Evolutionary conservation across 2,888 invertebrate species (phyloP), one percentile per base, ranked within the genome.

Genomic region (Penaeus monodon): DNA sequence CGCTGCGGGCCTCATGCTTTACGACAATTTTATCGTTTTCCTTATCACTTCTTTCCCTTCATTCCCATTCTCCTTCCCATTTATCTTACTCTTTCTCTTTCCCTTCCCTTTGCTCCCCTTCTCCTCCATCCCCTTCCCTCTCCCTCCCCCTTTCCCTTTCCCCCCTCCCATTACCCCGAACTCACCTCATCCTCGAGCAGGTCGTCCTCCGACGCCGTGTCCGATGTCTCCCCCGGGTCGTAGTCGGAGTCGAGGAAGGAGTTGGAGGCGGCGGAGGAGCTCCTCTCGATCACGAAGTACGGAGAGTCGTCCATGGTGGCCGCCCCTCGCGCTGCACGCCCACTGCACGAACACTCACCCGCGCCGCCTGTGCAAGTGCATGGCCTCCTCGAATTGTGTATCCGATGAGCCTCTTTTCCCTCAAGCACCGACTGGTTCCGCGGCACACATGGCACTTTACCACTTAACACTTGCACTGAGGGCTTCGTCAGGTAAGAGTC

Each of bases 241-340:
- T 65, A 74, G 68, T 74, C 57, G 33, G 84, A 77, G 44, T 68
- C 70, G 49, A 81, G 68, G 70, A 77, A 74, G 38, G 57, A 38
- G 84, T 57, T 65, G 77, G 77, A 57, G 49, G 84, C 38, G 20
- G 84, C 63, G n/a, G 81, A 70, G 70, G 70, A 44, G 49, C 77
- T 77, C 49, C 84, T 76, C 84, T 84, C 84, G 2, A 84, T 77
- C 65, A 84, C 84, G 66, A 84, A 84, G 77, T 84, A 84, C 10
- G 84, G 84, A 17, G 84, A 84, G 77, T 49, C 64, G 84, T 84
- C 84, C 84, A 84, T 84, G 17, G 29, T 66, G 44, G 77, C n/a
- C 7, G 20, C 57, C 27, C 70, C 29, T 17, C 17, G 70, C 12
- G 27, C 27, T 33, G 70, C 17, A 70, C 33, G 70, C 33, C 29